A percentile compares a stretch with the other conserved stretches of the same genome.
phyloP scores from a whole-genome alignment of 2,888 invertebrate genomes.

The Sphaeridia pumilis region DNA sequence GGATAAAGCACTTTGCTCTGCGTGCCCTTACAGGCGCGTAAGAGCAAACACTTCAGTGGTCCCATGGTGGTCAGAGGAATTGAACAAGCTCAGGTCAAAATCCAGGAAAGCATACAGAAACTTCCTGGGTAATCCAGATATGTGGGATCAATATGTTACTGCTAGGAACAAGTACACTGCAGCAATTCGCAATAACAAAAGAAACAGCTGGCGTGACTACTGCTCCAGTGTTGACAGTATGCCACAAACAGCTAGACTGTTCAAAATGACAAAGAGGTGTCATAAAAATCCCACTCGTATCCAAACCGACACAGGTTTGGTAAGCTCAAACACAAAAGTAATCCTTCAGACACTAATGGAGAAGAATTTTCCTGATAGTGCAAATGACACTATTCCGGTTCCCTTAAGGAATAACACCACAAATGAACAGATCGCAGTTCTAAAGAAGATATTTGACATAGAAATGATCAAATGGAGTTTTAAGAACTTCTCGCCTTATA shows the following conservation, averaged over 20 bases:
- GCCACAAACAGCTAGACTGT: background rate
- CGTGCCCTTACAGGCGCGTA: background rate
- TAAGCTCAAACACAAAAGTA: background rate
- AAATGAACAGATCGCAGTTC: too few species aligned
- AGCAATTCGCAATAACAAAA: background rate
- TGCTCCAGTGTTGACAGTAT: background rate
- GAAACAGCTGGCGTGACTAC: background rate
- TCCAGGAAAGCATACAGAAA: background rate
- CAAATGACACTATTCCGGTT: background rate
- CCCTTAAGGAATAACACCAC: too few species aligned
- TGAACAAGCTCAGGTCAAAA: background rate
- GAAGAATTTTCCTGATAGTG: background rate
- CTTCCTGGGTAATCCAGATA: background rate
- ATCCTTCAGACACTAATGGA: background rate
- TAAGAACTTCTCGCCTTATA: background rate
- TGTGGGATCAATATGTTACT: background rate
- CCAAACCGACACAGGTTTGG: too few species aligned
- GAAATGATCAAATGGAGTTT: background rate
- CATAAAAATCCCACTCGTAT: too few species aligned
- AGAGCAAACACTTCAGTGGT: background rate
- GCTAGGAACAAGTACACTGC: background rate
- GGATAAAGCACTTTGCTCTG: background rate
- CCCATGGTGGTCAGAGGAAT: background rate
- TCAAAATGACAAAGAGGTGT: too few species aligned
- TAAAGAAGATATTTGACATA: too few species aligned